These are phyloP conservation scores for Calidris pygmaea DNA, from an alignment of 2,113 vertebrate species.

Conservation along the genomic window DNA sequence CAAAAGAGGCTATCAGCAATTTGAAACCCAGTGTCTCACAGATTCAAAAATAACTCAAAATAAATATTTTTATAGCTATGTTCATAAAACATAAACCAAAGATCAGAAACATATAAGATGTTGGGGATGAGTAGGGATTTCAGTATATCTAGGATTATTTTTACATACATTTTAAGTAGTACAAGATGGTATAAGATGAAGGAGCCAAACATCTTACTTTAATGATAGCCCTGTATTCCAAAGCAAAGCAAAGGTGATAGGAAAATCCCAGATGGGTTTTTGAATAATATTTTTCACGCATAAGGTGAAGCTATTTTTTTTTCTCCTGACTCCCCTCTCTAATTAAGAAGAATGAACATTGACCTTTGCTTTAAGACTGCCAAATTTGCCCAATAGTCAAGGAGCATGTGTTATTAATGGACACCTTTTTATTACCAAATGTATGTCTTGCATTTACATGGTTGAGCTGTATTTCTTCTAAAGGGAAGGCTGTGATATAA, in stretches of 20 bases:
- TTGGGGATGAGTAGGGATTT: background rate
- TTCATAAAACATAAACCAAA: conserved; percentile 46
- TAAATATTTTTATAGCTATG: conserved; percentile 14
- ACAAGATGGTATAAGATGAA: conserved; percentile 32
- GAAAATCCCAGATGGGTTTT: conserved; percentile 14
- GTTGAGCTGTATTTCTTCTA: background rate
- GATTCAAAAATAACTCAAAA: background rate
- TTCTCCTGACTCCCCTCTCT: background rate
- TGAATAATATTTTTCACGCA: background rate
- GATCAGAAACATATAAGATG: conserved; percentile 6
- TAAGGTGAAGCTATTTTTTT: background rate
- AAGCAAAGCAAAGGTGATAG: conserved; percentile 6
- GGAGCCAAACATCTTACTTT: conserved; percentile 43
- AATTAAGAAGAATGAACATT: conserved; percentile 44
- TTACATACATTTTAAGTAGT: conserved; percentile 26
- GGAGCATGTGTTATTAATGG: conserved; percentile 26
- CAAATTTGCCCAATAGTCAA: background rate
- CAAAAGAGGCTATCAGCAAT: background rate
- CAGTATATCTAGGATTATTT: conserved; percentile 32
- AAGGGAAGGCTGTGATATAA: background rate
- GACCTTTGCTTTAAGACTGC: conserved; percentile 17
- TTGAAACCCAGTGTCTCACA: background rate
- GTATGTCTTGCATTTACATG: background rate
- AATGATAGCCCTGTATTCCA: conserved; percentile 36
- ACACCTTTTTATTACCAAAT: background rate